Conservation (phyloP, 2,113 vertebrate species). For the Scartelaos histophorus region DNA sequence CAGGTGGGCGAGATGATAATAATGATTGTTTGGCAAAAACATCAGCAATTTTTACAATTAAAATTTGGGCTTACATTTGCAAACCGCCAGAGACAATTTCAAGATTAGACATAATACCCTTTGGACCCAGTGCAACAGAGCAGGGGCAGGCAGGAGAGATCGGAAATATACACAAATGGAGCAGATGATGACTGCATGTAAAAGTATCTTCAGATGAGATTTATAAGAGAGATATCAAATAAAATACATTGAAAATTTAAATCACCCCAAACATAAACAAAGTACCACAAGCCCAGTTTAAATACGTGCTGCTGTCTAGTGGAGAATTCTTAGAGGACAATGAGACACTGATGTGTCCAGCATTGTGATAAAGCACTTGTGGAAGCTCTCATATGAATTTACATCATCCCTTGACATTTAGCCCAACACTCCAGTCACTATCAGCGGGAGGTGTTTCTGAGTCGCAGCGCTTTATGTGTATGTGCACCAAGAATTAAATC, state of each 20-base stretch:
- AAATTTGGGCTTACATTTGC: not conserved
- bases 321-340: slow-evolving; percentile 39
- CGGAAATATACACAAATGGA: not conserved
- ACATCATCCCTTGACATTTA: slow-evolving; percentile 74
- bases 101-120: slow-evolving; percentile 1
- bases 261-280: slow-evolving; percentile 11
- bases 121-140: not conserved
- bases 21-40: slow-evolving; percentile 7
- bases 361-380: slow-evolving; percentile 63
- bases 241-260: not conserved
- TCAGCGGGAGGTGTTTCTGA: slow-evolving; percentile 42
- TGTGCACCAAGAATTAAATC: slow-evolving; percentile 64
- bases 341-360: slow-evolving; percentile 40
- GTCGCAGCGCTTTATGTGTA: slow-evolving; percentile 19
- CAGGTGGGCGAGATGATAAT: slow-evolving; percentile 6
- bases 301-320: slow-evolving; percentile 12
- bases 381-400: slow-evolving; percentile 70
- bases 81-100: not conserved
- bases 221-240: not conserved
- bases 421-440: slow-evolving; percentile 58
- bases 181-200: not conserved
- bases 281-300: slow-evolving; percentile 11
- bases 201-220: not conserved
- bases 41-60: slow-evolving; percentile 6
- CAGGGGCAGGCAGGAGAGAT: not conserved